phyloP scores from a whole-genome alignment of 2,888 invertebrate genomes.

The Nephrotoma flavescens region DNA sequence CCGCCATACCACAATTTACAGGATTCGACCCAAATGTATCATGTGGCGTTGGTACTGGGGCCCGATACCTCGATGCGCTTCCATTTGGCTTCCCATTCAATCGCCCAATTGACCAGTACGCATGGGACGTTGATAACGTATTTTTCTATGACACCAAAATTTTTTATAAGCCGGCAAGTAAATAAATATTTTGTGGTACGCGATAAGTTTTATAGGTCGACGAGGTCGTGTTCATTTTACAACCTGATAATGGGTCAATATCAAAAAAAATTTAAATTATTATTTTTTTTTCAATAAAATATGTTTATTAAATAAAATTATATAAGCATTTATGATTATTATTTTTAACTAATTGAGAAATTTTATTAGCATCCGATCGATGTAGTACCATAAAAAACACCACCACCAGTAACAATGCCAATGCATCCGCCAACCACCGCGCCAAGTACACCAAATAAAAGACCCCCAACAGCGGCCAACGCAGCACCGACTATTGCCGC shows the following conservation, averaged over 20 bases:
- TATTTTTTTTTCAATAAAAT: too few relatives aligned
- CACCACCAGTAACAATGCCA: too few relatives aligned
- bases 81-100: conserved; percentile 64
- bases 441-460: too few relatives aligned
- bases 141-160: neutral
- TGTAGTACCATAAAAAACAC: too few relatives aligned
- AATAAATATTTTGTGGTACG: neutral
- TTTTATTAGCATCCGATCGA: too few relatives aligned
- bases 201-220: neutral
- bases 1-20: conserved; percentile 32
- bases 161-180: neutral
- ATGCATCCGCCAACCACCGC: too few relatives aligned
- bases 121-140: neutral
- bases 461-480: too few relatives aligned
- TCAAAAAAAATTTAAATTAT: too few relatives aligned
- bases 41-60: conserved; percentile 35
- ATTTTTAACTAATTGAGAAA: too few relatives aligned
- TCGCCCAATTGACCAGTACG: conserved; percentile 22
- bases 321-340: too few relatives aligned
- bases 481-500: too few relatives aligned
- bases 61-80: conserved; percentile 38
- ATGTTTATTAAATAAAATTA: too few relatives aligned
- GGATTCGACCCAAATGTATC: conserved; percentile 32
- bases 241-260: neutral
- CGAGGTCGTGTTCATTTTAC: neutral